Conservation (phyloP, 2,888 invertebrate species). For the Camponotus fellah region DNA sequence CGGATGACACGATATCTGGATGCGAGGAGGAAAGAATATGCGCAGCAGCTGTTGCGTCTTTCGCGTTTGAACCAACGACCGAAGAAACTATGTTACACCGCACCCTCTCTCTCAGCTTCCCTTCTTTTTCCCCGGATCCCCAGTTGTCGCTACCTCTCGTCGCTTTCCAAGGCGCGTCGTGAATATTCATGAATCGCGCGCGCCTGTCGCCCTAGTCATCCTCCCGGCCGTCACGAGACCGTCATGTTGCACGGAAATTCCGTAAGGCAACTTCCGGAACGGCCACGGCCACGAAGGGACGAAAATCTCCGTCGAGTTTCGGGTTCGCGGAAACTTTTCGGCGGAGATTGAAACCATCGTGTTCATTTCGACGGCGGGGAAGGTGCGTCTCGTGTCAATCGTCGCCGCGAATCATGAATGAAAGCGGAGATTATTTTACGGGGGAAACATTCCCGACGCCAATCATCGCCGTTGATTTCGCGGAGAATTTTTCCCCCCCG, state of each 20-base stretch:
- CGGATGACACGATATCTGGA: background rate
- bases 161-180: constrained; percentile 45
- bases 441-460: background rate
- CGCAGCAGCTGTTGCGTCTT: constrained; percentile 38
- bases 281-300: constrained; percentile 14
- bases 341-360: constrained; percentile 8
- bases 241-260: constrained; percentile 51
- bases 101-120: constrained; percentile 15
- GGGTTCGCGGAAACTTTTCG: constrained; percentile 35
- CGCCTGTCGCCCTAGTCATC: constrained; percentile 55
- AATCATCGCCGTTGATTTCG: background rate
- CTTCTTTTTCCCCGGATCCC: background rate
- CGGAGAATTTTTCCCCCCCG: background rate
- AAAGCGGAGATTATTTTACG: constrained; percentile 18
- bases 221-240: constrained; percentile 47
- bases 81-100: constrained; percentile 38
- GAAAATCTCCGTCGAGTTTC: constrained; percentile 46
- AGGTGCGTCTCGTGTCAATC: constrained; percentile 22
- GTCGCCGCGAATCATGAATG: constrained; percentile 30
- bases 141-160: constrained; percentile 6
- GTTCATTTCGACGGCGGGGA: constrained; percentile 33
- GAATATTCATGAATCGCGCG: constrained; percentile 61
- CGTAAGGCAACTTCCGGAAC: constrained; percentile 48
- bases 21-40: background rate
- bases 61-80: constrained; percentile 12